Conservation (phyloP, 2,797 vertebrate species). For the Mus caroli region DNA sequence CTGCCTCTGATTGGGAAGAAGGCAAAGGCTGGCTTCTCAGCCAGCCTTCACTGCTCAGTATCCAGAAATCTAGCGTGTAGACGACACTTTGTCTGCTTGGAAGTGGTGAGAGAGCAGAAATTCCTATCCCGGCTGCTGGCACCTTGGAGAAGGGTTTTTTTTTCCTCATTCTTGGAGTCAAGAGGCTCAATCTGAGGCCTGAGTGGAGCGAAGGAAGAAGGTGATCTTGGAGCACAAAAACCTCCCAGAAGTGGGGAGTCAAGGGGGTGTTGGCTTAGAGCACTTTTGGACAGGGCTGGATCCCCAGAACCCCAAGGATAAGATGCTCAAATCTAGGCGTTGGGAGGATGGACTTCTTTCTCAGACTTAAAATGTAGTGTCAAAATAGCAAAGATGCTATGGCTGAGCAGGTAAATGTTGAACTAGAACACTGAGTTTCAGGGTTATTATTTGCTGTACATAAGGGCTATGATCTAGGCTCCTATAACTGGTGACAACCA, state of each 20-base stretch:
- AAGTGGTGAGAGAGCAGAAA: neutral
- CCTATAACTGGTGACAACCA: neutral
- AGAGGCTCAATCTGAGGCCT: neutral
- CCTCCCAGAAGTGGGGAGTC: neutral
- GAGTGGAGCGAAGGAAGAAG: neutral
- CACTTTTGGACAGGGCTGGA: neutral
- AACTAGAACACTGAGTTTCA: neutral
- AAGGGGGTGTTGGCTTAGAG: neutral
- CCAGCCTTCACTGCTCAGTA: neutral
- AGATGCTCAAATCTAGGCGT: neutral
- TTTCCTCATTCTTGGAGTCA: neutral
- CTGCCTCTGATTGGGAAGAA: neutral
- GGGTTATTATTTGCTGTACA: neutral
- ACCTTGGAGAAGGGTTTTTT: neutral
- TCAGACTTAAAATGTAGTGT: neutral
- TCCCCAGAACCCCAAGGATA: neutral
- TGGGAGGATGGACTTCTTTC: neutral
- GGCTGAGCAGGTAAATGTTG: neutral
- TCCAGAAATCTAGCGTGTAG: neutral
- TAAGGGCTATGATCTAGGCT: neutral
- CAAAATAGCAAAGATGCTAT: neutral
- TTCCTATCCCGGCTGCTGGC: neutral
- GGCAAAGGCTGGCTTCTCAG: neutral
- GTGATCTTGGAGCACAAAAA: neutral
- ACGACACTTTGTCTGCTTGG: neutral